Percentiles rank a stretch among this genome's conserved stretches.
phyloP scores from a whole-genome alignment of 1,140 invertebrate genomes.

The Drosophila lacertosa region DNA sequence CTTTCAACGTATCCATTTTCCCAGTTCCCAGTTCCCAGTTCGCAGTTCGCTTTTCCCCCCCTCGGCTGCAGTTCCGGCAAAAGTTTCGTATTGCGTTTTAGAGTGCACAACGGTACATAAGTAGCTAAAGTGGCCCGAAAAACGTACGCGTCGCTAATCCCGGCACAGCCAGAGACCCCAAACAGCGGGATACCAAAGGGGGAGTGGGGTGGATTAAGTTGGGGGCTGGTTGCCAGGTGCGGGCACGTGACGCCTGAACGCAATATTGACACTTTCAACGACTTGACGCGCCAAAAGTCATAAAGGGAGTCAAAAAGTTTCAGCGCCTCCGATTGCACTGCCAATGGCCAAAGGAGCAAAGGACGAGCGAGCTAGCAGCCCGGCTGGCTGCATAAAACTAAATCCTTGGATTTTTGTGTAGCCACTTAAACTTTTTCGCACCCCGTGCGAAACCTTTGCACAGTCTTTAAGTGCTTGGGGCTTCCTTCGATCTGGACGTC shows the following conservation, averaged over 20 bases:
- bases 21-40: no score
- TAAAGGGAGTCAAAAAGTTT: slow-evolving; percentile 74
- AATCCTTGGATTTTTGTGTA: slow-evolving; percentile 80
- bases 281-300: slow-evolving; percentile 79
- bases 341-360: not conserved
- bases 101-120: slow-evolving; percentile 67
- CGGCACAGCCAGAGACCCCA: slow-evolving; percentile 41
- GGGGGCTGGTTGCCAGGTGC: slow-evolving; percentile 43
- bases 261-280: slow-evolving; percentile 83
- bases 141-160: slow-evolving; percentile 67
- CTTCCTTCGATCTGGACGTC: slow-evolving; percentile 50
- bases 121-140: slow-evolving; percentile 65
- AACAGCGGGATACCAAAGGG: slow-evolving; percentile 50
- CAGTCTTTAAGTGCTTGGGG: slow-evolving; percentile 72
- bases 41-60: no score
- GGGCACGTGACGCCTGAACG: slow-evolving; percentile 72
- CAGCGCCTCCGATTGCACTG: slow-evolving; percentile 70
- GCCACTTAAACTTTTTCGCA: slow-evolving; percentile 84
- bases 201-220: slow-evolving; percentile 1
- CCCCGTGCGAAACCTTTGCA: slow-evolving; percentile 42
- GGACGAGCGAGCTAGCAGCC: not conserved
- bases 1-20: slow-evolving; percentile 11
- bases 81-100: slow-evolving; percentile 80
- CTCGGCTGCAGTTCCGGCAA: slow-evolving; percentile 32
- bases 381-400: slow-evolving; percentile 72